These are phyloP conservation scores for Papilio demoleus DNA, from an alignment of 2,888 invertebrate species.

Conservation along the genomic window DNA sequence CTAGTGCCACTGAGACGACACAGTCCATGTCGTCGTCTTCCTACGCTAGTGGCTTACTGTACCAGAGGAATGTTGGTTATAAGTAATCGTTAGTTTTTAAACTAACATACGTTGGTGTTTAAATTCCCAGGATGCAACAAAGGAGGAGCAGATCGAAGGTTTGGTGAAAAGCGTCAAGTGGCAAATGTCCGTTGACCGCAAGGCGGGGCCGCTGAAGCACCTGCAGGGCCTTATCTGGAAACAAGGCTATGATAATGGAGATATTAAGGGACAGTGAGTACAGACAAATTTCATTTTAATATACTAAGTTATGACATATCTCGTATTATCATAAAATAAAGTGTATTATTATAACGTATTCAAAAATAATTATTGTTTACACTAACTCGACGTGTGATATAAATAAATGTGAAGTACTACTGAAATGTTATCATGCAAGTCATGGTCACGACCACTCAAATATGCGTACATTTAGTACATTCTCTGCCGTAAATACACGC, in stretches of 20 bases:
- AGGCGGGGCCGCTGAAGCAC: constrained; percentile 90
- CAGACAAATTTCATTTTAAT: neutral
- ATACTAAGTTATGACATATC: too few species aligned
- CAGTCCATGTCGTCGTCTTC: too few species aligned
- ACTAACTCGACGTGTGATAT: neutral
- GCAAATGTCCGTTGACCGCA: constrained; percentile 92
- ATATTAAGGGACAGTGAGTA: constrained; percentile 93
- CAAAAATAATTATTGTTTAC: neutral
- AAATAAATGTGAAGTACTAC: neutral
- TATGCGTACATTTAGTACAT: neutral
- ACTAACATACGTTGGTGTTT: neutral
- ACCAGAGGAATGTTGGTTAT: too few species aligned
- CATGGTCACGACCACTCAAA: constrained; percentile 4
- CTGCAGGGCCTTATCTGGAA: constrained; percentile 97
- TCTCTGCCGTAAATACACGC: neutral
- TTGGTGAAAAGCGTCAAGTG: constrained; percentile 89
- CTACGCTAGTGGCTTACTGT: too few species aligned
- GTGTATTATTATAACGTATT: too few species aligned
- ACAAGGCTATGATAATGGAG: constrained; percentile 90
- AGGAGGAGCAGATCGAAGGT: constrained; percentile 83
- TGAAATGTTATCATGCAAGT: constrained; percentile 20
- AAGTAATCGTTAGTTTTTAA: neutral
- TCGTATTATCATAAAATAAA: too few species aligned
- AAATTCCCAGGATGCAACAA: constrained; percentile 66
- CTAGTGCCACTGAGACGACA: too few species aligned